Percentiles rank a stretch among this genome's conserved stretches.
Conservation (phyloP, 2,888 invertebrate species). For the Dicyrtoma fusca region DNA sequence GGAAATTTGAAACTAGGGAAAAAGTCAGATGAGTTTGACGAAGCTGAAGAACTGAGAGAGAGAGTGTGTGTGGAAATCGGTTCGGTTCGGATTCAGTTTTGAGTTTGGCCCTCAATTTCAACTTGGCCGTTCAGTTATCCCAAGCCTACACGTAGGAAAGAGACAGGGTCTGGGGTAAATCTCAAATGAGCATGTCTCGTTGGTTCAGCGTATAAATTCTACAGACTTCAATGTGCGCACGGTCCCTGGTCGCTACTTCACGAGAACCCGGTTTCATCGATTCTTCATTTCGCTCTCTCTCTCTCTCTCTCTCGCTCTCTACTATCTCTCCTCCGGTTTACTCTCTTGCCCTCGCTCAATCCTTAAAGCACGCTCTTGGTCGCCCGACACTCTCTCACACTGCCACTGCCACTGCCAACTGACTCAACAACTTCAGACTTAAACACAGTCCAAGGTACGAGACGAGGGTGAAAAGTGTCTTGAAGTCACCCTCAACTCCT, state of each 20-base stretch:
- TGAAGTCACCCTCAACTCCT: too few species aligned
- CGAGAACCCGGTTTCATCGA: constrained; percentile 34
- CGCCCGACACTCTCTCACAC: too few species aligned
- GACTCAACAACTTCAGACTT: too few species aligned
- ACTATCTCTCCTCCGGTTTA: too few species aligned
- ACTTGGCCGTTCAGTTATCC: not conserved
- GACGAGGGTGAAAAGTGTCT: too few species aligned
- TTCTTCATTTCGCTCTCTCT: constrained; percentile 13
- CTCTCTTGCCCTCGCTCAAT: not conserved
- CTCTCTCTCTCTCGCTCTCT: not conserved
- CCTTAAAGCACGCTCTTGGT: too few species aligned
- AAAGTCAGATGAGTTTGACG: not conserved
- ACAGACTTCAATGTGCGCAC: not conserved
- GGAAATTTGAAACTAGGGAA: not conserved
- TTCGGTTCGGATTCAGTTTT: constrained; percentile 24
- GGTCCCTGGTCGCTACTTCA: not conserved
- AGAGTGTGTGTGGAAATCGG: constrained; percentile 12
- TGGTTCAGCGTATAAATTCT: constrained; percentile 5
- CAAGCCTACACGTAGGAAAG: too few species aligned
- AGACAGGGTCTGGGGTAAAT: not conserved
- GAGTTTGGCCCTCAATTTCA: constrained; percentile 35
- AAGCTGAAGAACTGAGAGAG: not conserved
- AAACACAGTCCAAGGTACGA: too few species aligned
- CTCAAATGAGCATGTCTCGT: constrained; percentile 29
- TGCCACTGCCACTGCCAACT: too few species aligned